phyloP scores from a whole-genome alignment of 2,797 vertebrate species.

The Agapornis canus region DNA sequence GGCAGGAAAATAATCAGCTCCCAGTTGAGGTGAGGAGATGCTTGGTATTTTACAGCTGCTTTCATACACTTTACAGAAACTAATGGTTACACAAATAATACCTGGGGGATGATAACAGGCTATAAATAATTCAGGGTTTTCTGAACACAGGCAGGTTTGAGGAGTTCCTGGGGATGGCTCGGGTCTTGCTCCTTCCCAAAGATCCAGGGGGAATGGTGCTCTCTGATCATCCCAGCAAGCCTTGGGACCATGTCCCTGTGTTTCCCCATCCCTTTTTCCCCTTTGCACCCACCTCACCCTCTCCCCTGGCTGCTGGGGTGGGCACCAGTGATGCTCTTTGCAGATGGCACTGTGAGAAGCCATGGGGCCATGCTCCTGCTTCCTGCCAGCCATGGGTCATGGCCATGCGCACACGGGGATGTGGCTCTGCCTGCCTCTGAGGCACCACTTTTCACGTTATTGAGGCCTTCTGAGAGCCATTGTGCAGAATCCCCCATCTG shows the following conservation, averaged over 20 bases:
- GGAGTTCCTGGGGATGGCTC: neutral
- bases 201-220: neutral
- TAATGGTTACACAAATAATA: constrained; percentile 58
- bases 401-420: fast-evolving
- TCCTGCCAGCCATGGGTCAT: neutral
- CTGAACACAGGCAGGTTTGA: neutral
- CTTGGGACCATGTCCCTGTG: neutral
- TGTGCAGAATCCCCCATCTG: neutral
- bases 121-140: constrained; percentile 41
- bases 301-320: neutral
- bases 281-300: fast-evolving
- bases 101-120: constrained; percentile 30
- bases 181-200: neutral
- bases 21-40: neutral
- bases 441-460: fast-evolving
- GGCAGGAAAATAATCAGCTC: constrained; percentile 25
- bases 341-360: fast-evolving
- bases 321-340: fast-evolving
- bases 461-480: neutral
- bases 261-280: neutral
- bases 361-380: neutral
- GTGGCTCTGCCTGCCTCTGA: fast-evolving
- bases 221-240: neutral
- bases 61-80: constrained; percentile 47
- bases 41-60: constrained; percentile 41